Percentiles rank a stretch among this genome's conserved stretches.
These are phyloP conservation scores for Stenchaetothrips biformis DNA, from an alignment of 2,888 invertebrate genomes.

Conservation along the genomic window DNA sequence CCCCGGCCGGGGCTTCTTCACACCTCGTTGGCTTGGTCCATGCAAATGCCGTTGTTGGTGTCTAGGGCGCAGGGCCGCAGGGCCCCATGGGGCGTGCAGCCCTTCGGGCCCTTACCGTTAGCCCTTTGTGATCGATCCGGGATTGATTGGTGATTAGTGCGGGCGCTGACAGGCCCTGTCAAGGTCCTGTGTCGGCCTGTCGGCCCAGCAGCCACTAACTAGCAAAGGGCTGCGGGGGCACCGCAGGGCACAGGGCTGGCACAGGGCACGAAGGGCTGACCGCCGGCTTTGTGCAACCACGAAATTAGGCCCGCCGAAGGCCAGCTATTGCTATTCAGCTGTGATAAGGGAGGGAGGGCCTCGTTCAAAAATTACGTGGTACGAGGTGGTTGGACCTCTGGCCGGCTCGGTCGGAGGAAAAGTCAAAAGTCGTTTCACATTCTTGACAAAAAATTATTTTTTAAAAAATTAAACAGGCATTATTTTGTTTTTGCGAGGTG, in stretches of 20 bases:
- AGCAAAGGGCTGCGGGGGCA: background rate
- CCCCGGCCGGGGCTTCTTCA: constrained; percentile 2
- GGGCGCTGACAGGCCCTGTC: background rate
- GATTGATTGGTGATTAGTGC: constrained; percentile 12
- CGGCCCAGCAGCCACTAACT: background rate
- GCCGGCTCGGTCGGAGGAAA: too few species aligned
- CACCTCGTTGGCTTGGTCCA: constrained; percentile 15
- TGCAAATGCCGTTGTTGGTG: background rate
- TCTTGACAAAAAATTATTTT: too few species aligned
- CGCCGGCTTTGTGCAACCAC: background rate
- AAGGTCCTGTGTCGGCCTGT: background rate
- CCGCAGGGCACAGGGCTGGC: background rate
- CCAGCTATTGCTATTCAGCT: too few species aligned
- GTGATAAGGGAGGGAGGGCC: too few species aligned
- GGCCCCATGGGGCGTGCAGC: background rate
- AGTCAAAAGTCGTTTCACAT: too few species aligned
- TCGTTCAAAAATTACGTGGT: too few species aligned
- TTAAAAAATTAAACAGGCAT: too few species aligned
- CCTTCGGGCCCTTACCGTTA: background rate
- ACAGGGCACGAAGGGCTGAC: background rate
- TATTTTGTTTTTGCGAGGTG: too few species aligned
- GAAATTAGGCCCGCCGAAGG: too few species aligned
- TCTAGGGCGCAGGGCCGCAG: background rate
- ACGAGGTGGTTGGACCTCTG: too few species aligned
- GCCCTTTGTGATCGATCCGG: constrained; percentile 7